Base-by-base conservation (phyloP, 1,140 invertebrate genomes). In the Halesus radiatus region DNA sequence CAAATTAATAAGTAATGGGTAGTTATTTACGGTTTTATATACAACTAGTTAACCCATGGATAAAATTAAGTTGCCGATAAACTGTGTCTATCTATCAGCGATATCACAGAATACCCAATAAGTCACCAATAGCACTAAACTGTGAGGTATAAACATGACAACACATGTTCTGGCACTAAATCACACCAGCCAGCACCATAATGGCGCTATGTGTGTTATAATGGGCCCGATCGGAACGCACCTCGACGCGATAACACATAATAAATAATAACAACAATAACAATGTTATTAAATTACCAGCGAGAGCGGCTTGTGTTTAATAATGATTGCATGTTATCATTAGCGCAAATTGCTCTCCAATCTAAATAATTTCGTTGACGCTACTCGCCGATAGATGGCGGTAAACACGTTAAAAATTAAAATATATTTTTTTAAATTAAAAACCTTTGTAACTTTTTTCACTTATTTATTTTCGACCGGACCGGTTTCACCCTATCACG, bases 301-400 rank as follows among this genome's bases (percentile, higher is more conserved):
- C 54, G n/a, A 22, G 20, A 56, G 54, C 10, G 20, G 54, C 54
- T 22, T 56, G 54, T 56, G 20, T 56, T 56, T 18, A 56, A 56
- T 56, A 56, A 56, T 56, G 54, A 56, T 56, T n/a, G 20, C n/a
- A n/a, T n/a, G 20, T 22, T 56, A 56, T 56, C 54, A 56, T 56
- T 56, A 56, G 10, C 10, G 20, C 20, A 56, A 56, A 56, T 56
- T 56, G 54, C 54, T 22, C n/a, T 22, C 54, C 54, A 56, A 56
- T 56, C 20, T 56, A 56, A 56, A 56, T 56, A 56, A 18, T 56
- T 10, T 22, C 7, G 54, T 10, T 56, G n/a, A 22, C 54, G 54
- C 54, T 56, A 56, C 54, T 56, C n/a, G 54, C 54, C 54, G 54
- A 1, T 56, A 56, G 54, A 56, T 56, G 54, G 8, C 54, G 18